Percentiles rank a stretch among this genome's conserved stretches.
phyloP scores from a whole-genome alignment of 2,113 vertebrate genomes.

The Cyanistes caeruleus region DNA sequence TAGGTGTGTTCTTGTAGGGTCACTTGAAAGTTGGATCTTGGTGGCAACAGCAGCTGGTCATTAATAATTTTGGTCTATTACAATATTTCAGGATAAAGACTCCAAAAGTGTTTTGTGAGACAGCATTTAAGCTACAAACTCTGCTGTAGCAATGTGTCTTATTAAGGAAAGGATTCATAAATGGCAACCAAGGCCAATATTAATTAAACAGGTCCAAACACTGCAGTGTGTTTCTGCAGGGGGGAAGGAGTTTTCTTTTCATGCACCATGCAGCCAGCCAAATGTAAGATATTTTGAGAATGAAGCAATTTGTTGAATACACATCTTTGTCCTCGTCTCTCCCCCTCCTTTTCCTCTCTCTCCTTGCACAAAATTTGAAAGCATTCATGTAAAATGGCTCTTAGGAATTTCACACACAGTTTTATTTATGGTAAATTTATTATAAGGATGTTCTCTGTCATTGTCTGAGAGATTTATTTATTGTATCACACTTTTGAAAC shows the following conservation, averaged over 20 bases:
- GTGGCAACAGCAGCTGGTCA: neutral
- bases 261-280: neutral
- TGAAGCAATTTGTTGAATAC: conserved; percentile 16
- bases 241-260: neutral
- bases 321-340: neutral
- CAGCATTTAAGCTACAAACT: neutral
- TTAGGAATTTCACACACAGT: conserved; percentile 52
- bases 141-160: neutral
- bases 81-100: neutral
- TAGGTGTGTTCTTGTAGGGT: neutral
- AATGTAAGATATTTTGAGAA: conserved; percentile 21
- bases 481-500: conserved; percentile 65
- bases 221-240: neutral
- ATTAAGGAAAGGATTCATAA: neutral
- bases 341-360: neutral
- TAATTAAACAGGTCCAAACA: neutral
- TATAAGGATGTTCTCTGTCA: conserved; percentile 72
- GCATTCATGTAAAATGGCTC: conserved; percentile 54
- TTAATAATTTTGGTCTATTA: neutral
- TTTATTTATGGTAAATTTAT: conserved; percentile 75
- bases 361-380: conserved; percentile 15
- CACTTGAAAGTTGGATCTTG: neutral
- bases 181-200: neutral
- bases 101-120: neutral
- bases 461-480: conserved; percentile 75